These are phyloP conservation scores for Stictocephala bisonia DNA, from an alignment of 2,888 invertebrate genomes.

Conservation along the genomic window DNA sequence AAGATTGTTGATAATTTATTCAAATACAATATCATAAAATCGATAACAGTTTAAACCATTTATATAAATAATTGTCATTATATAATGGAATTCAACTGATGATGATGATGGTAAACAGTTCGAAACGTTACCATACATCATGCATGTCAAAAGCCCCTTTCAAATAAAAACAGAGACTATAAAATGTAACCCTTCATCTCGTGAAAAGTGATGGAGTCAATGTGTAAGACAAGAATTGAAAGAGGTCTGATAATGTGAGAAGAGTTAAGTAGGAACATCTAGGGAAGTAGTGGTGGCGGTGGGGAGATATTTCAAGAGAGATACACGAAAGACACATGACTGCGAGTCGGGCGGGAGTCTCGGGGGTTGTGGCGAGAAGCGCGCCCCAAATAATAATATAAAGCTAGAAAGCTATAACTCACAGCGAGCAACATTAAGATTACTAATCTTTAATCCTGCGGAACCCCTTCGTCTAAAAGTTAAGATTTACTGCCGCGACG, in stretches of 20 bases:
- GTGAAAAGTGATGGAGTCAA: too few relatives aligned
- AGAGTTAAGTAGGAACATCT: conserved; percentile 14
- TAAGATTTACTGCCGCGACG: conserved; percentile 60
- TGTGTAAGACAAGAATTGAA: conserved; percentile 31
- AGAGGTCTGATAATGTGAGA: conserved; percentile 28
- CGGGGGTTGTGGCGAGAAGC: conserved; percentile 46
- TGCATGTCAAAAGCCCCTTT: too few relatives aligned
- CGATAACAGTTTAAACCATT: too few relatives aligned
- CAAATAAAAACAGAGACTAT: not conserved
- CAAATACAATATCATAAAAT: too few relatives aligned
- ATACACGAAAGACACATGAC: conserved; percentile 49
- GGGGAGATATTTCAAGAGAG: conserved; percentile 31
- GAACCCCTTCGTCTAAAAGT: conserved; percentile 59
- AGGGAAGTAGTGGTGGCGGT: not conserved
- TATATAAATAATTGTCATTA: too few relatives aligned
- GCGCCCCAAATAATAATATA: conserved; percentile 60
- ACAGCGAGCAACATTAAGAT: conserved; percentile 61
- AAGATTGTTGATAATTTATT: too few relatives aligned
- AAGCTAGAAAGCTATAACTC: conserved; percentile 61
- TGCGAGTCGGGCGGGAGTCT: conserved; percentile 26
- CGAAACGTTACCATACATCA: too few relatives aligned
- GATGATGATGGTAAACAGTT: too few relatives aligned
- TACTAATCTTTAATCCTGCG: conserved; percentile 62
- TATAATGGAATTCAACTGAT: too few relatives aligned
- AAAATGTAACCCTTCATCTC: too few relatives aligned